These are phyloP conservation scores for Hirtodrosophila histrioides DNA, from an alignment of 2,888 invertebrate genomes.

Conservation along the genomic window DNA sequence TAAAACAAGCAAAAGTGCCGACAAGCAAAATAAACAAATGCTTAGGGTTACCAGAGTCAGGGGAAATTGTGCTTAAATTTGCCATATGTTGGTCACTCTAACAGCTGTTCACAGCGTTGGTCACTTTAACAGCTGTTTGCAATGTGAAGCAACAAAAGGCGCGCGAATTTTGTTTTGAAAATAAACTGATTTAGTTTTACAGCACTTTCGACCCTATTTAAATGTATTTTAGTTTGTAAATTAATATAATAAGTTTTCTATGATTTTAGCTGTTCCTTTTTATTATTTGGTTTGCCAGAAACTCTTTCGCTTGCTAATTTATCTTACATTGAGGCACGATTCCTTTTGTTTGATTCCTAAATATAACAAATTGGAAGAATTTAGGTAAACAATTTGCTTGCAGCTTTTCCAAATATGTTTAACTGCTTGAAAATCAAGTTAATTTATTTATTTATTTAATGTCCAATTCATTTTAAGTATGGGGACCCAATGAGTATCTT, in stretches of 20 bases:
- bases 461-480: conserved; percentile 24
- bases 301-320: no score
- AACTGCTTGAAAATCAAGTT: neutral
- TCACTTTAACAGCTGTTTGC: neutral
- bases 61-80: neutral
- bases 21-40: conserved; percentile 35
- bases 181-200: no score
- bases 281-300: no score
- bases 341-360: no score
- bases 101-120: neutral
- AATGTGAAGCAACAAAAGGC: neutral
- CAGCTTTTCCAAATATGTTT: no score
- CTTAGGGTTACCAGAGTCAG: conserved; percentile 25
- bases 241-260: no score
- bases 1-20: conserved; percentile 4
- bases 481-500: neutral
- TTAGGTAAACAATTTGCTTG: no score
- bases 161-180: conserved; percentile 3
- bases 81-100: neutral
- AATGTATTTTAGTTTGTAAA: no score
- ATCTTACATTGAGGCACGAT: no score
- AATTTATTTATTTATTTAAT: neutral
- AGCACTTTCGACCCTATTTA: no score
- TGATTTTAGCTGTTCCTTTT: no score
- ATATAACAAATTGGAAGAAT: no score